Evolutionary conservation across 2,797 vertebrate genomes (phyloP).

Genomic region (Glyptemys insculpta): DNA sequence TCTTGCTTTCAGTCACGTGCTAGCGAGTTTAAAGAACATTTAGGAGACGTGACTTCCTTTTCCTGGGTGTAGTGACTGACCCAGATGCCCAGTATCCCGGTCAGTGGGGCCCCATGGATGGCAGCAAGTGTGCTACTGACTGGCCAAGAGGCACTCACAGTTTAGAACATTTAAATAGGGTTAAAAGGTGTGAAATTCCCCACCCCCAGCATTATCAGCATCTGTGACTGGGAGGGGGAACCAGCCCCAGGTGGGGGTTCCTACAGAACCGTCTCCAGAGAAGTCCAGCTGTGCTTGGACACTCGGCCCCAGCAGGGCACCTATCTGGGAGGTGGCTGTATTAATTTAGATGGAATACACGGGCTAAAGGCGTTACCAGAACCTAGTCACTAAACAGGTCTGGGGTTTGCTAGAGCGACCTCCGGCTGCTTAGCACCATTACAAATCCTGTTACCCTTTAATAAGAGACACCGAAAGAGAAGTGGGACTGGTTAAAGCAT

Average conservation of each 20-base stretch:
- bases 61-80: neutral
- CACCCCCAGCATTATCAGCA: neutral
- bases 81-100: accelerated
- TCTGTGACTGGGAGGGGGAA: neutral
- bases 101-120: neutral
- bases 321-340: neutral
- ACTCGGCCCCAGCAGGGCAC: no score
- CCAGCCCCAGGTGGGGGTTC: neutral
- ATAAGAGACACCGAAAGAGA: neutral
- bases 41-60: neutral
- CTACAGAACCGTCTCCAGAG: neutral
- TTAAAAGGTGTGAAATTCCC: neutral
- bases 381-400: neutral
- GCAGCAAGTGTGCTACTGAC: no score
- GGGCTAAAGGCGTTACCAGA: neutral
- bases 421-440: neutral
- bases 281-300: neutral
- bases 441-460: neutral
- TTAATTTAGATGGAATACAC: neutral
- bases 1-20: neutral
- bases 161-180: neutral
- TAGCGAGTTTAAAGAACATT: neutral
- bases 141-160: neutral
- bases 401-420: neutral
- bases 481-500: neutral